phyloP scores from a whole-genome alignment of 2,888 invertebrate genomes.

The Drosophila dives region DNA sequence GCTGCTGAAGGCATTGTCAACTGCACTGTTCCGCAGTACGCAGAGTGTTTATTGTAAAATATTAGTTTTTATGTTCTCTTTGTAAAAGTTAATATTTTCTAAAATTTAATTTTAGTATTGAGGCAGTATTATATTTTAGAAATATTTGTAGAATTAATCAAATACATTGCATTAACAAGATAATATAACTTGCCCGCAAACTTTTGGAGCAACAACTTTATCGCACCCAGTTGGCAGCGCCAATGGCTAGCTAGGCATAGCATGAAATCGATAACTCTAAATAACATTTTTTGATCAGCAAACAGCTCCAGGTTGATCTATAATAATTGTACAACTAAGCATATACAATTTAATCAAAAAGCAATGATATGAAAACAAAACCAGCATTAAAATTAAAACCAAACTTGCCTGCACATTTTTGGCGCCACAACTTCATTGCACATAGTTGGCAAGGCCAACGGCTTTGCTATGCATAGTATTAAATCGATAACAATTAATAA shows the following conservation, averaged over 20 bases:
- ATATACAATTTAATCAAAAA: background rate
- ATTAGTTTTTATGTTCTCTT: background rate
- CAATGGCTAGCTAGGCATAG: slow-evolving; percentile 1
- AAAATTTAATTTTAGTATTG: background rate
- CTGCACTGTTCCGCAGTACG: background rate
- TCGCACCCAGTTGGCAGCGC: slow-evolving; percentile 25
- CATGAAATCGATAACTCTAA: slow-evolving; percentile 33
- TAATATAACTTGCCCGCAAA: background rate
- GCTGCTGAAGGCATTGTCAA: slow-evolving; percentile 1
- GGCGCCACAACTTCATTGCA: background rate
- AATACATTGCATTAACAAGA: background rate
- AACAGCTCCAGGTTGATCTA: background rate
- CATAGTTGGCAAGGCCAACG: slow-evolving; percentile 23
- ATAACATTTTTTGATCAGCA: slow-evolving; percentile 32
- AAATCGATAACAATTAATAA: slow-evolving; percentile 46
- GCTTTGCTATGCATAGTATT: slow-evolving; percentile 5
- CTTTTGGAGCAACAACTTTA: slow-evolving; percentile 1
- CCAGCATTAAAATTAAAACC: background rate
- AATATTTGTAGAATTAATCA: background rate
- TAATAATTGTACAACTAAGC: background rate
- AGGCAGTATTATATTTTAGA: background rate
- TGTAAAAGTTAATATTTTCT: background rate
- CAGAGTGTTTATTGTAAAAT: background rate
- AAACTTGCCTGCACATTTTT: background rate
- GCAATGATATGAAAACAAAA: background rate